Conservation (phyloP, 1,140 invertebrate species). For the honey bee (Apis mellifera) region Amel_HAv3.1 CM009931.2:21930001-21930500, state of each 20-base stretch:
- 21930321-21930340: slow-evolving; percentile 39
- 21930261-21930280: slow-evolving; percentile 48
- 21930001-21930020: too few relatives aligned
- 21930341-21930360: background rate
- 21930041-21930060: too few relatives aligned
- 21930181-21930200: slow-evolving; percentile 54
- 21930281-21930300: slow-evolving; percentile 23
- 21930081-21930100: too few relatives aligned
- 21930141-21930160: background rate
- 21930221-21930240: slow-evolving; percentile 64
- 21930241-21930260: slow-evolving; percentile 55
- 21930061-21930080: too few relatives aligned
- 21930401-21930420: slow-evolving; percentile 14
- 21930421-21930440: slow-evolving; percentile 5
- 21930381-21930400: slow-evolving; percentile 30
- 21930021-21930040: too few relatives aligned
- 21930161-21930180: slow-evolving; percentile 2
- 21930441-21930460: slow-evolving; percentile 52
- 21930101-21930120: background rate
- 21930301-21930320: slow-evolving; percentile 23
- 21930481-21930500: slow-evolving; percentile 55
- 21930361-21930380: background rate
- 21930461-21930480: slow-evolving; percentile 55
- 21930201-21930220: slow-evolving; percentile 39
- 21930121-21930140: background rate